A percentile compares a stretch with the other conserved stretches of the same genome.
Evolutionary conservation across 2,888 invertebrate species (phyloP).

Genomic region (Andrena bicolor): DNA sequence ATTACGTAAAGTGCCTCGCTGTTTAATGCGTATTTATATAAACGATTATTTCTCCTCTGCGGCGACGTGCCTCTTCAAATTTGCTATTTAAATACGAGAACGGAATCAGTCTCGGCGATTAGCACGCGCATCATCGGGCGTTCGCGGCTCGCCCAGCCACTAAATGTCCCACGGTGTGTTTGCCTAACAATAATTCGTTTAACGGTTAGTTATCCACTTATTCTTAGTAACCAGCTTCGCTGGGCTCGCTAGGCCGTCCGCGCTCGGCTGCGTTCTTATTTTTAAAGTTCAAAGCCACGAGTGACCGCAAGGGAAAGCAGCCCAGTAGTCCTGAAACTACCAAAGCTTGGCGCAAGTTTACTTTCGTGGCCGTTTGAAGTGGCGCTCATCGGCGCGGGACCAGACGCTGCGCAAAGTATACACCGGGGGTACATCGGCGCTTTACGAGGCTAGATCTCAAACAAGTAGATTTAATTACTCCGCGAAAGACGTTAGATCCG

Average conservation of each 20-base stretch:
- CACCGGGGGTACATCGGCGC: constrained; percentile 7
- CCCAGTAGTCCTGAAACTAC: constrained; percentile 6
- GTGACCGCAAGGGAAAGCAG: constrained; percentile 19
- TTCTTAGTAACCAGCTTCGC: constrained; percentile 41
- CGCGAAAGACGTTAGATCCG: background rate
- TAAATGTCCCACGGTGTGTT: constrained; percentile 37
- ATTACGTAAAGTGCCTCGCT: constrained; percentile 43
- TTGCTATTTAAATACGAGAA: constrained; percentile 39
- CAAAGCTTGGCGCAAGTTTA: constrained; percentile 48
- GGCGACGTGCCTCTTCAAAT: constrained; percentile 34
- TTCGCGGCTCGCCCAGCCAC: constrained; percentile 26
- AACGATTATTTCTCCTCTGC: constrained; percentile 38
- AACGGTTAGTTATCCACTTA: constrained; percentile 49
- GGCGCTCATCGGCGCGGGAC: constrained; percentile 45
- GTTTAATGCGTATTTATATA: constrained; percentile 49
- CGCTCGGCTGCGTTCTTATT: constrained; percentile 5
- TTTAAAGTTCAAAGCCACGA: constrained; percentile 52
- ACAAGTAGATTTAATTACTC: constrained; percentile 42
- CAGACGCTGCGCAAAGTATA: constrained; percentile 44
- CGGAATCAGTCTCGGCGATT: constrained; percentile 35
- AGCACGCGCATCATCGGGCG: constrained; percentile 29
- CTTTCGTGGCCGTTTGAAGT: constrained; percentile 59
- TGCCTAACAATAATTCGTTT: constrained; percentile 47
- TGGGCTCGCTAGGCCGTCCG: background rate
- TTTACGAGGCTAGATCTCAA: constrained; percentile 36